A percentile compares a stretch with the other conserved stretches of the same genome.
phyloP scores from a whole-genome alignment of 2,888 invertebrate species.

The Orthonychiurus folsomi region DNA sequence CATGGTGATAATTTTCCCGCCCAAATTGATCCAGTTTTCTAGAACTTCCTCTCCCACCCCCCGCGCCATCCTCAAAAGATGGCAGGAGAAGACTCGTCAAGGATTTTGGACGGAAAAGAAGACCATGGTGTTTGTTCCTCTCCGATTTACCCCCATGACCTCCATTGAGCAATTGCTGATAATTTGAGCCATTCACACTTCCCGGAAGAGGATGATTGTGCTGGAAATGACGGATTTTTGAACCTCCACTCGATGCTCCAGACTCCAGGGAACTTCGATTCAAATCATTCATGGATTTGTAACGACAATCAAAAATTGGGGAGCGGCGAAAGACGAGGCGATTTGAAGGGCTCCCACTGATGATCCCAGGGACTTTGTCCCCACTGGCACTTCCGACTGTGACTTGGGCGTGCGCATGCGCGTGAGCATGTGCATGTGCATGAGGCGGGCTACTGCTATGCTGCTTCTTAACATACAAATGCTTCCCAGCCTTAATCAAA shows the following conservation, averaged over 20 bases:
- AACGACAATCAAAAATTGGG: conserved; percentile 37
- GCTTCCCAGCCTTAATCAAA: conserved; percentile 16
- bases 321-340: conserved; percentile 35
- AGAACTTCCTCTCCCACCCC: neutral
- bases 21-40: neutral
- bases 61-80: neutral
- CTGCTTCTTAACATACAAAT: conserved; percentile 28
- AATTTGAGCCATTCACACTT: neutral
- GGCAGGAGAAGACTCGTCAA: conserved; percentile 25
- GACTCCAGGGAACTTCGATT: conserved; percentile 31
- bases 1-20: neutral
- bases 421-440: neutral
- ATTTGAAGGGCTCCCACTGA: conserved; percentile 34
- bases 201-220: neutral
- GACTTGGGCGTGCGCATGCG: neutral
- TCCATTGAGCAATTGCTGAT: neutral
- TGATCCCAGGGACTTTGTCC: neutral
- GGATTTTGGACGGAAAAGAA: conserved; percentile 36
- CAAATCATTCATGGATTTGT: conserved; percentile 39
- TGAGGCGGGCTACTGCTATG: neutral
- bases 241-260: conserved; percentile 15
- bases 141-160: neutral
- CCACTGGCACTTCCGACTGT: conserved; percentile 8
- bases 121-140: neutral
- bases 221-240: neutral